These are phyloP conservation scores for Mastomys natalensis DNA, from an alignment of 2,113 vertebrate species.

Conservation along the genomic window DNA sequence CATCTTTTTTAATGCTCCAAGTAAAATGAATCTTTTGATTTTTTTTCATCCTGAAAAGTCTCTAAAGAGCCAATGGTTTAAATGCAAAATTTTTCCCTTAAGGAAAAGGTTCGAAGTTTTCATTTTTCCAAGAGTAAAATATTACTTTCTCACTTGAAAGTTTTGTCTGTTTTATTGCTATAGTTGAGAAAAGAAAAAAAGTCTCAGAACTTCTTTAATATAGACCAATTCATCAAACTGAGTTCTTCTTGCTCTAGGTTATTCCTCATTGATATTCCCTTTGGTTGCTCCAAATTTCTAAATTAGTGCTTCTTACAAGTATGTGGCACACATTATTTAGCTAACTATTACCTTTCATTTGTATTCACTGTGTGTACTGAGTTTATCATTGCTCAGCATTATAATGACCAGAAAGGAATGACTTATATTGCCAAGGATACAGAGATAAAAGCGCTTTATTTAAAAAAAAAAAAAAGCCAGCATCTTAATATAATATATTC, in stretches of 20 bases:
- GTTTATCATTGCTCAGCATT: constrained; percentile 80
- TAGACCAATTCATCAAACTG: constrained; percentile 82
- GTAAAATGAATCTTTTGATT: constrained; percentile 77
- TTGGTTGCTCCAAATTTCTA: constrained; percentile 81
- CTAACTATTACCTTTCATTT: constrained; percentile 83
- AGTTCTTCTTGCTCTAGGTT: constrained; percentile 81
- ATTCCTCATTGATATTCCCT: constrained; percentile 83
- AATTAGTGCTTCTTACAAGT: constrained; percentile 77
- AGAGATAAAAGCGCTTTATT: constrained; percentile 74
- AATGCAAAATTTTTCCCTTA: constrained; percentile 81
- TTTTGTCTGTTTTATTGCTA: constrained; percentile 79
- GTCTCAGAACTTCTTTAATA: constrained; percentile 82
- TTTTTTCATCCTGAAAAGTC: constrained; percentile 77
- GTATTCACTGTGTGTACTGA: constrained; percentile 77
- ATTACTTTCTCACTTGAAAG: constrained; percentile 80
- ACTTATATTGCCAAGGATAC: constrained; percentile 71
- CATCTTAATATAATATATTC: constrained; percentile 60
- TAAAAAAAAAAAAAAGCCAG: constrained; percentile 67
- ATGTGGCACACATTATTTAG: constrained; percentile 82
- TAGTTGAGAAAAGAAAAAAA: constrained; percentile 57
- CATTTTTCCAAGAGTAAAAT: constrained; percentile 84
- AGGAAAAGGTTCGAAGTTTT: constrained; percentile 82
- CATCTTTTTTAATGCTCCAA: constrained; percentile 68
- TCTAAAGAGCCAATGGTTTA: constrained; percentile 79
- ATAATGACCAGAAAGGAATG: constrained; percentile 69